Percentiles rank a stretch among this genome's conserved stretches.
These are phyloP conservation scores for Phthorimaea operculella DNA, from an alignment of 1,140 invertebrate genomes.

Conservation along the genomic window DNA sequence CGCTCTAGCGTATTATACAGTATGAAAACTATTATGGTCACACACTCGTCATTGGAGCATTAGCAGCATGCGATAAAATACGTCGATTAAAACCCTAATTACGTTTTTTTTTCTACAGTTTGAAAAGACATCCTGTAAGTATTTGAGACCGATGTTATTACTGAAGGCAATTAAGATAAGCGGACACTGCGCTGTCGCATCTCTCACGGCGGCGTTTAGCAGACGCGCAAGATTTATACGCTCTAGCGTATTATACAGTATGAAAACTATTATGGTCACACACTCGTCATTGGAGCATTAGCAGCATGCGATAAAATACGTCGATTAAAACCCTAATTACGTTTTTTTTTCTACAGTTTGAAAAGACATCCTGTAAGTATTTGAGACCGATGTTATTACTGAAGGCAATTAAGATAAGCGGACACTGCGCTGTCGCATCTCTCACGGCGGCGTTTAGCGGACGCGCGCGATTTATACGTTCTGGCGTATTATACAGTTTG, in stretches of 20 bases:
- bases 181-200: conserved; percentile 47
- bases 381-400: conserved; percentile 44
- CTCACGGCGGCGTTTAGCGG: conserved; percentile 37
- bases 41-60: too few relatives aligned
- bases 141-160: conserved; percentile 46
- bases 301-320: too few relatives aligned
- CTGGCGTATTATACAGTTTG: conserved; percentile 16
- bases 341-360: too few relatives aligned
- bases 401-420: conserved; percentile 58
- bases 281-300: too few relatives aligned
- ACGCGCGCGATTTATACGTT: conserved; percentile 46
- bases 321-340: too few relatives aligned
- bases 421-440: conserved; percentile 44
- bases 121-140: too few relatives aligned
- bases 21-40: not conserved
- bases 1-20: conserved; percentile 23
- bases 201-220: conserved; percentile 35
- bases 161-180: conserved; percentile 57
- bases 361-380: too few relatives aligned
- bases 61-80: too few relatives aligned
- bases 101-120: too few relatives aligned
- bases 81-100: too few relatives aligned
- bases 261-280: not conserved
- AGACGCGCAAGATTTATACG: conserved; percentile 43
- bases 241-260: conserved; percentile 18